Conservation (phyloP, 2,797 vertebrate genomes). For the Menidia menidia region DNA sequence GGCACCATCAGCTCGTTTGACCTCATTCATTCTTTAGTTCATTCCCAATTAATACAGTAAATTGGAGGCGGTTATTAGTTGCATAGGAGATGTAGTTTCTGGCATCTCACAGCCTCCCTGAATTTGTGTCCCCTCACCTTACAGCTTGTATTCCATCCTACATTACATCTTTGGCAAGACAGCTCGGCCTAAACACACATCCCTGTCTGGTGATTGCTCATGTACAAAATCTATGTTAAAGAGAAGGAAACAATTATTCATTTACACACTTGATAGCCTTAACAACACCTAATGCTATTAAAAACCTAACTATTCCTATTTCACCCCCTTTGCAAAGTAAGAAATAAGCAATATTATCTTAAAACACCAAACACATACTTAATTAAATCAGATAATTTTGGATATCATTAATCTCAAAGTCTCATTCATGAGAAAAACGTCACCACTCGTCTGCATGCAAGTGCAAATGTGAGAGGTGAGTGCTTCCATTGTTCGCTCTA, state of each 20-base stretch:
- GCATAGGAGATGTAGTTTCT: no score
- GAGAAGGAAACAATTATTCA: neutral
- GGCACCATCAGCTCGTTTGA: no score
- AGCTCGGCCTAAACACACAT: conserved; percentile 21
- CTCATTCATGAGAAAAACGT: neutral
- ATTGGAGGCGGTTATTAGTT: no score
- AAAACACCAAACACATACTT: neutral
- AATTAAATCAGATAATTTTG: conserved; percentile 13
- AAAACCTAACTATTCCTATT: neutral
- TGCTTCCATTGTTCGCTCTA: conserved; percentile 68
- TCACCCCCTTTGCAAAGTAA: neutral
- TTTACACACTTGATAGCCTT: neutral
- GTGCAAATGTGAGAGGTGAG: conserved; percentile 48
- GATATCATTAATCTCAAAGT: conserved; percentile 14
- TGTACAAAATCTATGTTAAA: neutral
- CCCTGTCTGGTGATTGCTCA: neutral
- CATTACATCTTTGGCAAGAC: no score
- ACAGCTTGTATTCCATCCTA: no score
- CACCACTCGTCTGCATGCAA: no score
- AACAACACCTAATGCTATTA: neutral
- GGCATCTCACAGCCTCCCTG: no score
- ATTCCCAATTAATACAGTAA: no score
- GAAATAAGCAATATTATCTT: neutral
- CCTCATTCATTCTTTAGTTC: no score
- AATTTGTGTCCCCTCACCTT: no score